Evolutionary conservation across 2,113 vertebrate species (phyloP), one percentile per base, ranked within the genome.

Genomic region (Mus spicilegus): DNA sequence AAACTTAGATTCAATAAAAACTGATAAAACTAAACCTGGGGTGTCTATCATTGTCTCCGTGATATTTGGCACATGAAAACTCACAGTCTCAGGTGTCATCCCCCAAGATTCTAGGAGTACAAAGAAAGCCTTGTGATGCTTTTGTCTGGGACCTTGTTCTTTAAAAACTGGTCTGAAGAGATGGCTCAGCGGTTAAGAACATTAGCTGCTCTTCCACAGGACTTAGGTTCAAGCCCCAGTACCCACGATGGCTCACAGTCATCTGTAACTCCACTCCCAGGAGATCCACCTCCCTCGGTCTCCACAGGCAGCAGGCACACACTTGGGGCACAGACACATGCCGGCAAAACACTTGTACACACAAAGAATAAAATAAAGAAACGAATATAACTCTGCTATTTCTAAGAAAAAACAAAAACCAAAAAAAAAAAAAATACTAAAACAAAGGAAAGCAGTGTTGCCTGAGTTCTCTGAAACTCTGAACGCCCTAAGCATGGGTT

Each of bases 1-100:
- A 63, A 36, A 93, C 19, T 58, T 94, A 77, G 54, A 89, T 89
- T 90, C 10, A n/a, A 13, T 19, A 56, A 69, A 75, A 96, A 89
- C 16, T 30, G 11, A 65, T 91, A 46, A 54, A 67, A 58, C 69
- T 75, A 75, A 76, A 63, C 72, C 54, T 56, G 80, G 24, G 42
- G 54, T 51, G 51, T 3, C 51, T 76, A 14, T 12, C n/a, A 77
- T 54, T 63, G n/a, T 72, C 88, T 81, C 30, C 75, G 13, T 5
- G 46, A 33, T 86, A 58, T 69, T 56, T 88, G 24, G 49, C 7
- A 69, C 20, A 30, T 28, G 49, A 65, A 93, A 96, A 87, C 3
- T 13, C 75, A 72, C 0, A 94, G 26, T 16, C 61, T 75, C 91
- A 20, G 39, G 13, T 69, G 67, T 92, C 28, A 36, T 73, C 76